Evolutionary conservation across 2,113 vertebrate genomes (phyloP).

Genomic region (Peromyscus maniculatus): DNA sequence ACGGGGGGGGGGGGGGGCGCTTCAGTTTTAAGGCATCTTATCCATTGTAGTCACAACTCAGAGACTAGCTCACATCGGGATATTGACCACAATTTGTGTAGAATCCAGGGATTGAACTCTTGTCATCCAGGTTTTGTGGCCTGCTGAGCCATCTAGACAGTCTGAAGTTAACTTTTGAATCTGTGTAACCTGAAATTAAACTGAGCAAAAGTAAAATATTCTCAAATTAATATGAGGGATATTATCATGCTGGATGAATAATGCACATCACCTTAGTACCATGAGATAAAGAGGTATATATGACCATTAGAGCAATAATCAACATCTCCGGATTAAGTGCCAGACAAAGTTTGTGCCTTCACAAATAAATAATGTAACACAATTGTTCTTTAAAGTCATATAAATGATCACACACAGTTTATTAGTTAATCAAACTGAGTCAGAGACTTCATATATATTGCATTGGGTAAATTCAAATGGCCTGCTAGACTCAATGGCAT

Average conservation of each 20-base stretch:
- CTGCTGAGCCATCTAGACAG: background rate
- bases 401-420: background rate
- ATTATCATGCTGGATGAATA: background rate
- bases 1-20: no score
- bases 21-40: background rate
- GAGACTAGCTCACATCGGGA: background rate
- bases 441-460: background rate
- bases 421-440: background rate
- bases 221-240: background rate
- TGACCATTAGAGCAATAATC: background rate
- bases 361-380: background rate
- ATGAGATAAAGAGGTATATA: background rate
- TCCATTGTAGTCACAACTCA: background rate
- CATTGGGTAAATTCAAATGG: background rate
- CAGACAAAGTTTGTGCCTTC: background rate
- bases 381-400: background rate
- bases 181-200: background rate
- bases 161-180: background rate
- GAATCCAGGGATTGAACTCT: no score
- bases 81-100: background rate
- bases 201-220: background rate
- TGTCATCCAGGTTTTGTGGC: background rate
- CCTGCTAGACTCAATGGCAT: background rate
- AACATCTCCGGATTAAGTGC: background rate
- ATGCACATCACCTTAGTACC: background rate